These are phyloP conservation scores for Cydia pomonella DNA, from an alignment of 1,140 invertebrate species.

Conservation along the genomic window DNA sequence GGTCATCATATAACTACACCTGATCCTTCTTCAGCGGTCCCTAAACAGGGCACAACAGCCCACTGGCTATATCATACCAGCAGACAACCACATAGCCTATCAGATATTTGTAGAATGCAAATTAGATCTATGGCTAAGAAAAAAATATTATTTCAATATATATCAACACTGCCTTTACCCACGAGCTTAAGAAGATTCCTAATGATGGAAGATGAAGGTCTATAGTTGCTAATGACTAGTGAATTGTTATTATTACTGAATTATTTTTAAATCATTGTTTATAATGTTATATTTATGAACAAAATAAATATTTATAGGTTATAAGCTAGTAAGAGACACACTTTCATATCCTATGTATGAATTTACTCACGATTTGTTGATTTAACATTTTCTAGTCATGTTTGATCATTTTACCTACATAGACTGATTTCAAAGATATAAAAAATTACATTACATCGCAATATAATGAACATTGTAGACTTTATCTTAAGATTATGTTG, in stretches of 20 bases:
- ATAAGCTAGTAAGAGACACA: neutral
- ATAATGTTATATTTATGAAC: neutral
- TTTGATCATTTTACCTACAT: neutral
- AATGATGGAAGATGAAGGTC: conserved; percentile 72
- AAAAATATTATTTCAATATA: conserved; percentile 51
- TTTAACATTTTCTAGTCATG: neutral
- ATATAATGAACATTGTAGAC: no score
- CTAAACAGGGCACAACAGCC: conserved; percentile 47
- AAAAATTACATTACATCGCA: no score
- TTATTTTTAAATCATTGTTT: conserved; percentile 16
- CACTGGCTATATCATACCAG: conserved; percentile 55
- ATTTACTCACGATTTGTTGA: neutral
- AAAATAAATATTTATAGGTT: neutral
- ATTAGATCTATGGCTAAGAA: conserved; percentile 55
- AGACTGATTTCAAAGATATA: no score
- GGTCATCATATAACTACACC: conserved; percentile 58
- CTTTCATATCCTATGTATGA: neutral
- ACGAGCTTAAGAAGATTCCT: conserved; percentile 69
- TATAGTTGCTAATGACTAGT: conserved; percentile 13
- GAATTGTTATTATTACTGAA: conserved; percentile 17
- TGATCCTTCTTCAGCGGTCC: conserved; percentile 38
- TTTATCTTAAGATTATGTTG: no score
- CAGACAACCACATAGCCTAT: conserved; percentile 56
- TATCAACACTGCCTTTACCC: conserved; percentile 65
- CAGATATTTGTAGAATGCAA: conserved; percentile 66